These are phyloP conservation scores for Phoenicopterus ruber DNA, from an alignment of 2,113 vertebrate genomes.

Conservation along the genomic window DNA sequence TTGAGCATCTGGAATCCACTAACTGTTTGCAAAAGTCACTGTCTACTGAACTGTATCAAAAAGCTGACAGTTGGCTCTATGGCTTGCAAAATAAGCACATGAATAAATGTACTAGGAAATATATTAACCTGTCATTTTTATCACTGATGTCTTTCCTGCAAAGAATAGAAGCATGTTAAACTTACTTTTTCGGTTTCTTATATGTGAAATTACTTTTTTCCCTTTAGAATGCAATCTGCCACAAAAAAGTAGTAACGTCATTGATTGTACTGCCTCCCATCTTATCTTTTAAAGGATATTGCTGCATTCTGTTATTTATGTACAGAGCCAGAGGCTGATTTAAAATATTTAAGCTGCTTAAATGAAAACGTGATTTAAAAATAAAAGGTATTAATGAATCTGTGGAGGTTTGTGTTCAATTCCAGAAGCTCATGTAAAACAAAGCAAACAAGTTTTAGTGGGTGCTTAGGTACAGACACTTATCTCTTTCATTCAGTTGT, in stretches of 20 bases:
- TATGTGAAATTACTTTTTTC: constrained; percentile 21
- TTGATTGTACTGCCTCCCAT: constrained; percentile 6
- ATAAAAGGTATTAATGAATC: constrained; percentile 36
- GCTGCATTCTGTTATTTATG: constrained; percentile 40
- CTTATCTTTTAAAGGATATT: constrained; percentile 48
- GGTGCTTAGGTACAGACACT: background rate
- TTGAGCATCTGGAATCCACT: constrained; percentile 11
- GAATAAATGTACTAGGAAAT: constrained; percentile 47
- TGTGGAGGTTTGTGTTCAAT: background rate
- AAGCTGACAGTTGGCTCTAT: constrained; percentile 26
- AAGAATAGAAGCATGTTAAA: constrained; percentile 36
- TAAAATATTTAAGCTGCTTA: constrained; percentile 66
- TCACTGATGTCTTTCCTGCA: constrained; percentile 42
- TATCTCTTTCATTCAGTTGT: background rate
- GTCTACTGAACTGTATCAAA: constrained; percentile 29
- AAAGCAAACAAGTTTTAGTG: background rate
- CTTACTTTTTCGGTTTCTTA: constrained; percentile 12
- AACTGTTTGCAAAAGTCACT: constrained; percentile 23
- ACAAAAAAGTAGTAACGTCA: background rate
- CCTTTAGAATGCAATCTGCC: background rate
- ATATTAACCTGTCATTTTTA: constrained; percentile 59
- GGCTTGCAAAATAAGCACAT: constrained; percentile 53
- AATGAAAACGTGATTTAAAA: constrained; percentile 43
- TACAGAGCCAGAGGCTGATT: background rate
- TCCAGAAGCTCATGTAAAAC: background rate